These are phyloP conservation scores for Sipha flava DNA, from an alignment of 1,140 invertebrate species.

Conservation along the genomic window DNA sequence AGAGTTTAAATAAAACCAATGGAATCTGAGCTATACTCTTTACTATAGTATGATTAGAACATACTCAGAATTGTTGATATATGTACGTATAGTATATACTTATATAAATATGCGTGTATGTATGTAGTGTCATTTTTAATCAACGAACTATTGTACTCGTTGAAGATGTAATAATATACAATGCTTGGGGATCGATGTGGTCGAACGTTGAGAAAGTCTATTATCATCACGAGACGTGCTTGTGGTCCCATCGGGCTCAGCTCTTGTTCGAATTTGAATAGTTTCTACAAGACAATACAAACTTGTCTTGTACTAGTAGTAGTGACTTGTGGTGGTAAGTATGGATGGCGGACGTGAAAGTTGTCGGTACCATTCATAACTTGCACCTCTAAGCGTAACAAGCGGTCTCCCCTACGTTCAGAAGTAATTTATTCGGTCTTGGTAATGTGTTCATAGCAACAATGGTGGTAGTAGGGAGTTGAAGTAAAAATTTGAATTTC, in stretches of 20 bases:
- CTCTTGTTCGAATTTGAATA: conserved; percentile 29
- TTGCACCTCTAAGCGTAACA: conserved; percentile 6
- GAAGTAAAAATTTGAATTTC: conserved; percentile 30
- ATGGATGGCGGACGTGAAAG: neutral
- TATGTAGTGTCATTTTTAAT: neutral
- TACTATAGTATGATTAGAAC: neutral
- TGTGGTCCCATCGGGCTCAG: conserved; percentile 1
- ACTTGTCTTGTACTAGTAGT: conserved; percentile 21
- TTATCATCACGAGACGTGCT: conserved; percentile 20
- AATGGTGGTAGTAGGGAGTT: neutral
- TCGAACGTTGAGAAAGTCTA: conserved; percentile 18
- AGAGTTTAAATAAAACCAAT: neutral
- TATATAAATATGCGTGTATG: neutral
- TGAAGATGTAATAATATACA: conserved; percentile 2
- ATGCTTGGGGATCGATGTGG: neutral
- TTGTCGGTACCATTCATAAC: conserved; percentile 16
- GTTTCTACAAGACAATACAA: conserved; percentile 28
- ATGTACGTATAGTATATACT: too few relatives aligned
- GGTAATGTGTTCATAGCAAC: conserved; percentile 18
- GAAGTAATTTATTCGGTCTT: conserved; percentile 20
- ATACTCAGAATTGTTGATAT: neutral
- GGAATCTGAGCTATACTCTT: neutral
- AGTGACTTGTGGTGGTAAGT: conserved; percentile 10
- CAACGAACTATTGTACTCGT: neutral
- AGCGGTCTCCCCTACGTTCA: neutral